Conservation (phyloP, 2,888 invertebrate species). For the Rosalia funebris region DNA sequence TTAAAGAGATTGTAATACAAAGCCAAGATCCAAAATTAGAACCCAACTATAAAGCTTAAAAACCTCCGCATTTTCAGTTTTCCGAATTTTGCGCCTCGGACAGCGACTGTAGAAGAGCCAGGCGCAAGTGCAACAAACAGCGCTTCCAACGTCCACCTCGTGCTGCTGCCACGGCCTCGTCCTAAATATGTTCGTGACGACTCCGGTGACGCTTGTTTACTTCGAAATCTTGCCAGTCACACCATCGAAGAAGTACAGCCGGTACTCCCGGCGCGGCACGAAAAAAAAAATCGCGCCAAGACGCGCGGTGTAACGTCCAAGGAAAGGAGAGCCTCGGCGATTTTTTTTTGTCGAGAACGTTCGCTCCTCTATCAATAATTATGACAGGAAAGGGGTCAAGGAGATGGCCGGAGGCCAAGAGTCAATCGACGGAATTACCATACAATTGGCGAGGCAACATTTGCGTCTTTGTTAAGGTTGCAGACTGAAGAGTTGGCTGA, state of each 20-base stretch:
- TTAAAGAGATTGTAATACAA: too few relatives aligned
- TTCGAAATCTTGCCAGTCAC: slow-evolving; percentile 36
- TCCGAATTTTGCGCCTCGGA: too few relatives aligned
- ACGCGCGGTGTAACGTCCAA: slow-evolving; percentile 8
- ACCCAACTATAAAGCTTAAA: too few relatives aligned
- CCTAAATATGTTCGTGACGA: slow-evolving; percentile 55
- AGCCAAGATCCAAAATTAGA: too few relatives aligned
- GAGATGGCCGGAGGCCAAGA: slow-evolving; percentile 54
- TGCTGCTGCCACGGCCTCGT: slow-evolving; percentile 56
- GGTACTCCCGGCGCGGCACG: neutral
- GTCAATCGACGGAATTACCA: slow-evolving; percentile 54
- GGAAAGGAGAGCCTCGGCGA: neutral
- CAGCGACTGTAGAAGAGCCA: too few relatives aligned
- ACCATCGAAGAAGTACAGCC: slow-evolving; percentile 25
- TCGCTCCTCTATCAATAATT: slow-evolving; percentile 26
- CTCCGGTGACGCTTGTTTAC: slow-evolving; percentile 53
- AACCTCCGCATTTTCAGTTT: too few relatives aligned
- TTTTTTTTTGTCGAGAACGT: neutral
- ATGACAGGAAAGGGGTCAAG: slow-evolving; percentile 51
- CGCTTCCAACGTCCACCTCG: too few relatives aligned
- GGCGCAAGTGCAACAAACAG: too few relatives aligned
- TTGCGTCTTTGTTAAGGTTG: slow-evolving; percentile 6
- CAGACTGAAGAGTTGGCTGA: slow-evolving; percentile 3
- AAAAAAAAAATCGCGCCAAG: slow-evolving; percentile 1
- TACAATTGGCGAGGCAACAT: slow-evolving; percentile 45